Conservation (phyloP, 2,888 invertebrate species). For the Torymus aiolomorphi region DNA sequence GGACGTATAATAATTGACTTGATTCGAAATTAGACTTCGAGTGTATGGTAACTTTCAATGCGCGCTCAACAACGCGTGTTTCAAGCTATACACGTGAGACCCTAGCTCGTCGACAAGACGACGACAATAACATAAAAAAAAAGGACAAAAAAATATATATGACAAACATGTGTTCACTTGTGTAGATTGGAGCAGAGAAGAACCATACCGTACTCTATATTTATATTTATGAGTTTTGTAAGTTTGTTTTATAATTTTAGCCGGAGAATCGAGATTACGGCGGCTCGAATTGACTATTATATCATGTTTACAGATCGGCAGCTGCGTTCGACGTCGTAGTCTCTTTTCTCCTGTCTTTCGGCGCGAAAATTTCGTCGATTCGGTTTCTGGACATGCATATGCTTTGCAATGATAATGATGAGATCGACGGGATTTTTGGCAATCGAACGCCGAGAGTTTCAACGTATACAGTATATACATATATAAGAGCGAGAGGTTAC, state of each 20-base stretch:
- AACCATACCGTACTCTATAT: conserved; percentile 40
- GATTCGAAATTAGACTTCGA: conserved; percentile 13
- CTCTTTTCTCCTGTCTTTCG: conserved; percentile 17
- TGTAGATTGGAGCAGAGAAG: conserved; percentile 44
- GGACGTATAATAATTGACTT: not conserved
- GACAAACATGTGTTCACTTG: conserved; percentile 46
- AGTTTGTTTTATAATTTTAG: conserved; percentile 16
- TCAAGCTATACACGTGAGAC: conserved; percentile 49
- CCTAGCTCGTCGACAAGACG: conserved; percentile 26
- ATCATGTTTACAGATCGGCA: not conserved
- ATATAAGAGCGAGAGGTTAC: not conserved
- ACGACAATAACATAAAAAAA: not conserved
- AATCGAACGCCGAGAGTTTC: not conserved
- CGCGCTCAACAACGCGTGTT: conserved; percentile 10
- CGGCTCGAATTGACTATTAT: not conserved
- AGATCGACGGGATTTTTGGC: conserved; percentile 20
- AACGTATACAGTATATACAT: not conserved
- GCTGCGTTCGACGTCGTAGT: conserved; percentile 17
- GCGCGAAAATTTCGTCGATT: conserved; percentile 15
- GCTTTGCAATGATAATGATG: too few species aligned
- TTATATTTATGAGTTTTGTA: conserved; percentile 24
- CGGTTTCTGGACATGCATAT: not conserved
- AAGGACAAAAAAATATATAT: not conserved
- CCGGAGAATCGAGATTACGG: not conserved
- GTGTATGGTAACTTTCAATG: conserved; percentile 46